Evolutionary conservation across 2,113 vertebrate species (phyloP), one percentile per base, ranked within the genome.

Genomic region (Stigmatopora argus): DNA sequence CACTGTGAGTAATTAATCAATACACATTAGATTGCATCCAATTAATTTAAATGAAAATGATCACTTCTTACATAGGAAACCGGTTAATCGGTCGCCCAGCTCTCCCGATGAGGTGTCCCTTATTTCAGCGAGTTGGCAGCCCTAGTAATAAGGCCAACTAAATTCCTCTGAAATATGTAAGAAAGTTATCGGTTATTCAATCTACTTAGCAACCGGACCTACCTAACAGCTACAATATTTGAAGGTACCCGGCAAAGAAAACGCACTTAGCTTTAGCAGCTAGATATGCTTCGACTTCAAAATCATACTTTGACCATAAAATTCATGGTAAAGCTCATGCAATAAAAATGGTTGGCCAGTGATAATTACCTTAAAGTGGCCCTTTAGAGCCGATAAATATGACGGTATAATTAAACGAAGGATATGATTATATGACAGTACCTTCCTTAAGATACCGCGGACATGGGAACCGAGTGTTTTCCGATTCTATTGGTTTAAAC

Each of bases 401-500:
- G 55, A 21, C 35, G 10, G 21, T 49, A 5, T 19, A 7, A 49
- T 49, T 1, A 63, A 45, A 64, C 49, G 53, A 12, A 53, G 8
- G 19, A 3, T 21, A 0, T 1, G 47, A 17, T 12, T 23, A 12
- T 18, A 15, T 11, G 7, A 3, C 14, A 4, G 23, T 11, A 8
- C 11, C 55, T 71, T 71, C 38, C 56, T 38, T 67, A 56, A 9
- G 67, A 70, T 38, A 10, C 31, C 45, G 57, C 47, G 47, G 21
- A 23, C 8, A 2, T 26, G 47, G 13, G 5, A 14, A 13, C 17
- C 3, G 2, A 53, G 35, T 46, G 10, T 48, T 10, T 10, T 17
- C 0, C 0, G 3, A n/a, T 38, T 5, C 47, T 31, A 82, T 81
- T 85, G 81, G 85, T 19, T 72, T 51, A 64, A 34, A 9, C 23